Percentiles rank a stretch among this genome's conserved stretches.
phyloP scores from a whole-genome alignment of 2,797 vertebrate species.

The Melanotaenia maccullochi region DNA sequence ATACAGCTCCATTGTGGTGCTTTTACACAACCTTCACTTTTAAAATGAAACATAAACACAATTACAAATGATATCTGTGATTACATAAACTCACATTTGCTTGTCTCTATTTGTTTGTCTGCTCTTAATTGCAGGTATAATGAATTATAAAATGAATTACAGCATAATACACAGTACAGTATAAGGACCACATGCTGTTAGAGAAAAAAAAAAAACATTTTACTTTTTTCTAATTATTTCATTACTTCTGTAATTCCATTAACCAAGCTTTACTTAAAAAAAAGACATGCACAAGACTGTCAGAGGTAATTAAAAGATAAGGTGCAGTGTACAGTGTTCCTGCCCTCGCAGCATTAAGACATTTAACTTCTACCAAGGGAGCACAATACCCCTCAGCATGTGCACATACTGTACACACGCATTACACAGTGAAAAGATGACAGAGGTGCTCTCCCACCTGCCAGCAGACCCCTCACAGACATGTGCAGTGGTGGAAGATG shows the following conservation, averaged over 20 bases:
- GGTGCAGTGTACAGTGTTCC: constrained; percentile 66
- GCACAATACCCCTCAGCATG: constrained; percentile 45
- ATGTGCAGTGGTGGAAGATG: constrained; percentile 67
- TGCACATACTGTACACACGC: constrained; percentile 15
- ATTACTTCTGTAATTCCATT: constrained; percentile 82
- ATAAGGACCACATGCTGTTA: constrained; percentile 15
- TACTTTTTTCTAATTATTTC: constrained; percentile 72
- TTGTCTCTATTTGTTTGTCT: background rate
- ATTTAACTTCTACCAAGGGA: constrained; percentile 57
- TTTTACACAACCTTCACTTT: constrained; percentile 7
- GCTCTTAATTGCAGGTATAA: constrained; percentile 26
- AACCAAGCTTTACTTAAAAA: constrained; percentile 72
- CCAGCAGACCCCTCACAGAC: constrained; percentile 59
- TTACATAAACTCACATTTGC: background rate
- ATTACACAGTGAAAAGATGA: constrained; percentile 39
- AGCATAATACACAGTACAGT: constrained; percentile 12
- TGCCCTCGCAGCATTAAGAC: constrained; percentile 64
- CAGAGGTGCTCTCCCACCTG: constrained; percentile 68
- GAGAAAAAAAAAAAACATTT: constrained; percentile 40
- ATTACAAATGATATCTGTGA: background rate
- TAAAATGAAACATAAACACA: constrained; percentile 12
- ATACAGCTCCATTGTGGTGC: background rate
- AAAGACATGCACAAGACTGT: constrained; percentile 59
- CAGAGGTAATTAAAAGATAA: constrained; percentile 87
- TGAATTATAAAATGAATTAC: constrained; percentile 19